Conservation (phyloP, 2,113 vertebrate species). For the Chaenocephalus aceratus region DNA sequence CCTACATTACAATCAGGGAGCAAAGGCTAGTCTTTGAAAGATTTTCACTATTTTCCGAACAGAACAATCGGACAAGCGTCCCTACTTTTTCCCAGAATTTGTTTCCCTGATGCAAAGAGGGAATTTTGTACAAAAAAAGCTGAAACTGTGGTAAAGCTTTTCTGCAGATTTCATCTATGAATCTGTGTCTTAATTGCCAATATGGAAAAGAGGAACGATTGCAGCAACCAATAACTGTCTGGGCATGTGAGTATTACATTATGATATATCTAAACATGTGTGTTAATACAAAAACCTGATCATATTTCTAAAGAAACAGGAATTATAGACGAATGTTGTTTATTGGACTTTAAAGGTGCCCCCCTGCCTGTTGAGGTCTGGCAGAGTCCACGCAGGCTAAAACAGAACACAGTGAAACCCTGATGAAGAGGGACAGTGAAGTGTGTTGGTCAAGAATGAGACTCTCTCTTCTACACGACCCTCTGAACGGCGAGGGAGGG, state of each 20-base stretch:
- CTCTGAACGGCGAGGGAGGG: constrained; percentile 22
- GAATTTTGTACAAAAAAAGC: too few relatives aligned
- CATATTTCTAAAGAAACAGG: neutral
- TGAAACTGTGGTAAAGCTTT: too few relatives aligned
- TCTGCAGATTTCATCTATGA: too few relatives aligned
- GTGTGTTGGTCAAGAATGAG: constrained; percentile 75
- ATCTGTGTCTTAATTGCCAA: too few relatives aligned
- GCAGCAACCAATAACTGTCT: too few relatives aligned
- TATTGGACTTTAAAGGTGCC: neutral
- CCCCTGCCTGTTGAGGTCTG: neutral
- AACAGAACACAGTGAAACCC: constrained; percentile 66
- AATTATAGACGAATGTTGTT: neutral
- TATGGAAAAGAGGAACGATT: too few relatives aligned
- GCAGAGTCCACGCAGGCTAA: constrained; percentile 29
- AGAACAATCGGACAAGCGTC: neutral
- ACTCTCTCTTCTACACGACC: constrained; percentile 57
- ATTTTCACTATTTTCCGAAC: neutral
- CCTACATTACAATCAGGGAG: neutral
- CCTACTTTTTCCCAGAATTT: neutral
- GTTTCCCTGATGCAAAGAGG: neutral
- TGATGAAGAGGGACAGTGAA: constrained; percentile 75
- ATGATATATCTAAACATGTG: too few relatives aligned
- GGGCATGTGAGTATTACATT: too few relatives aligned
- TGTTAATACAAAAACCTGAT: neutral
- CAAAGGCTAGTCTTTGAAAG: neutral